Percentiles rank a stretch among this genome's conserved stretches.
These are phyloP conservation scores for Eilema caniola DNA, from an alignment of 2,888 invertebrate genomes.

Conservation along the genomic window DNA sequence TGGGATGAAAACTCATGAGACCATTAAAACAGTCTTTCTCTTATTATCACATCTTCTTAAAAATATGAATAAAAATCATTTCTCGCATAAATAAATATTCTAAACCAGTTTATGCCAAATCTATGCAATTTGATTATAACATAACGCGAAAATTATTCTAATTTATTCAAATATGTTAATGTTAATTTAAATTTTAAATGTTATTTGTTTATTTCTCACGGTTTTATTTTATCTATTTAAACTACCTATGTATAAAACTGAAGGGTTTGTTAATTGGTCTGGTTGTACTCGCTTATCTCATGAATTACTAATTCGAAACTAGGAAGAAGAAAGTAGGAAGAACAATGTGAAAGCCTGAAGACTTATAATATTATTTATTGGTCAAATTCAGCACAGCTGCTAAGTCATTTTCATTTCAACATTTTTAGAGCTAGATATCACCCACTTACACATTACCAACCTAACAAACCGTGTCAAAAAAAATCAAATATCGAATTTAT, in stretches of 20 bases:
- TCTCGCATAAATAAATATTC: neutral
- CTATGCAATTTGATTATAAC: neutral
- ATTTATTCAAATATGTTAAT: constrained; percentile 13
- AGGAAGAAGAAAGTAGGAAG: no score
- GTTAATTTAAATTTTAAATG: constrained; percentile 1
- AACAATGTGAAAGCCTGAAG: no score
- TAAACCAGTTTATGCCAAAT: constrained; percentile 8
- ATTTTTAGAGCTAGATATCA: no score
- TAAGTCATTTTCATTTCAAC: no score
- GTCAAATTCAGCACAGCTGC: no score
- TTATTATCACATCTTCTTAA: neutral
- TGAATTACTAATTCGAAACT: no score
- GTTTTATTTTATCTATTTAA: neutral
- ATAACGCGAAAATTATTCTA: constrained; percentile 11
- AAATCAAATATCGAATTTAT: constrained; percentile 7
- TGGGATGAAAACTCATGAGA: neutral
- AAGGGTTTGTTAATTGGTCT: no score
- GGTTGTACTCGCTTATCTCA: no score
- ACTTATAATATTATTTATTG: no score
- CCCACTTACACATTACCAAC: neutral
- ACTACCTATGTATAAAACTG: no score
- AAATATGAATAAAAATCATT: neutral
- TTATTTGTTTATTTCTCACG: constrained; percentile 7
- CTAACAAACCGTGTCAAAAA: neutral
- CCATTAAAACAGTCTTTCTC: neutral